phyloP scores from a whole-genome alignment of 1,140 invertebrate species.

The Pollicipes pollicipes region DNA sequence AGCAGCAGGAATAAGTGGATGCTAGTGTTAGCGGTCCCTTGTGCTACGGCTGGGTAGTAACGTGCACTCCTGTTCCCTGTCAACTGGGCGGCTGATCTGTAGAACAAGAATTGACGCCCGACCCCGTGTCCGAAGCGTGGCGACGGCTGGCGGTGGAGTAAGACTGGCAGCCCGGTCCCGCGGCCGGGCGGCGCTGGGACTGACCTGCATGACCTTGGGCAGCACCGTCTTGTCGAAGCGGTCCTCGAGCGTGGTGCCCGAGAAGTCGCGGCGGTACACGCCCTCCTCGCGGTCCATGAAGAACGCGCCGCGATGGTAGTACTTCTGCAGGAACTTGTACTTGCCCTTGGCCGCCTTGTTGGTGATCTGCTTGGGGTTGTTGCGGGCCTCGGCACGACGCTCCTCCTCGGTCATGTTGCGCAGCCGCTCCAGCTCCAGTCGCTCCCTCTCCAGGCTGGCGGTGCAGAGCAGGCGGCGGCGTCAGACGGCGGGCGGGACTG shows the following conservation, averaged over 20 bases:
- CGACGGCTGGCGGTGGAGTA: too few species aligned
- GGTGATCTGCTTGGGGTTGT: conserved; percentile 74
- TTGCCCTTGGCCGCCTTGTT: conserved; percentile 96
- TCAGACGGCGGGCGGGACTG: too few species aligned
- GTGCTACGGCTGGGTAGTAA: too few species aligned
- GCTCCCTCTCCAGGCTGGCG: conserved; percentile 55
- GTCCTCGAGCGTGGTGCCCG: conserved; percentile 92
- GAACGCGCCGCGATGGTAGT: conserved; percentile 97
- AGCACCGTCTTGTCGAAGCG: conserved; percentile 97
- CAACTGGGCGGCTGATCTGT: too few species aligned
- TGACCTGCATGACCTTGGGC: conserved; percentile 94
- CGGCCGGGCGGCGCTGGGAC: too few species aligned
- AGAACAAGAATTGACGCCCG: too few species aligned
- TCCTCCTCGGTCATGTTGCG: conserved; percentile 95
- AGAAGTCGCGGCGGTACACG: conserved; percentile 86
- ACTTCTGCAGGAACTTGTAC: conserved; percentile 99
- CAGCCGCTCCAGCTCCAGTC: conserved; percentile 73
- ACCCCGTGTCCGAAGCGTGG: too few species aligned
- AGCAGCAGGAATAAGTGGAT: too few species aligned
- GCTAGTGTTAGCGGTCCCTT: too few species aligned
- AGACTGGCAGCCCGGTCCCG: too few species aligned
- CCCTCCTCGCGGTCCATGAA: conserved; percentile 61
- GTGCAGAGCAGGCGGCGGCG: too few species aligned
- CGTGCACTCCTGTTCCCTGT: too few species aligned
- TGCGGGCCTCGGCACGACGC: conserved; percentile 59